Percentiles rank a stretch among this genome's conserved stretches.
These are phyloP conservation scores for Mormyrus proboscirostris DNA, from an alignment of 2,797 vertebrate species.

Conservation along the genomic window DNA sequence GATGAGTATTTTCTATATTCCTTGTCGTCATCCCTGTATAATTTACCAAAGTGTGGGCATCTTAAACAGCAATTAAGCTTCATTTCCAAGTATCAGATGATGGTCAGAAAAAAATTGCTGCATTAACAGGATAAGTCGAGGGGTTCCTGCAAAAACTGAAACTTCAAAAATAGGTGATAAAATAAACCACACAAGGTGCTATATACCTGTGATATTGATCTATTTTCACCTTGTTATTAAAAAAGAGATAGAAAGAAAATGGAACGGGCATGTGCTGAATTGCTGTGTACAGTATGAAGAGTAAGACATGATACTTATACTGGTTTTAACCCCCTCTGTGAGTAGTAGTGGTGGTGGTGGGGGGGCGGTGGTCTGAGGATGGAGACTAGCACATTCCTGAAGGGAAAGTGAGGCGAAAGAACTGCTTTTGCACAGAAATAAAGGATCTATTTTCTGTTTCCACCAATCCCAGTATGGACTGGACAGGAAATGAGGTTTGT, in stretches of 20 bases:
- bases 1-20: neutral
- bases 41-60: neutral
- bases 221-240: slow-evolving; percentile 16
- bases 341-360: neutral
- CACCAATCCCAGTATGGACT: neutral
- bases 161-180: slow-evolving; percentile 18
- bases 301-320: neutral
- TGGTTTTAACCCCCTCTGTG: neutral
- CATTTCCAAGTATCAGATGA: neutral
- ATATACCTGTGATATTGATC: slow-evolving; percentile 6
- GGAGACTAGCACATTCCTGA: neutral
- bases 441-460: neutral
- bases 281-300: neutral
- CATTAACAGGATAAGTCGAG: neutral
- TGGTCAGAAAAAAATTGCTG: neutral
- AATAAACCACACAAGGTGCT: neutral
- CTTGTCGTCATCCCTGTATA: neutral
- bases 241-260: neutral
- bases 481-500: neutral
- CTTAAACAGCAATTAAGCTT: neutral
- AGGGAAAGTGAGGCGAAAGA: neutral
- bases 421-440: neutral
- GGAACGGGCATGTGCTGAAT: neutral
- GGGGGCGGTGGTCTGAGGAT: too few relatives aligned
- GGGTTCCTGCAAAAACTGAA: neutral